Evolutionary conservation across 35 echinoderm and acorn worm genomes (phyloP).

Genomic region (Holothuria glaberrima): DNA sequence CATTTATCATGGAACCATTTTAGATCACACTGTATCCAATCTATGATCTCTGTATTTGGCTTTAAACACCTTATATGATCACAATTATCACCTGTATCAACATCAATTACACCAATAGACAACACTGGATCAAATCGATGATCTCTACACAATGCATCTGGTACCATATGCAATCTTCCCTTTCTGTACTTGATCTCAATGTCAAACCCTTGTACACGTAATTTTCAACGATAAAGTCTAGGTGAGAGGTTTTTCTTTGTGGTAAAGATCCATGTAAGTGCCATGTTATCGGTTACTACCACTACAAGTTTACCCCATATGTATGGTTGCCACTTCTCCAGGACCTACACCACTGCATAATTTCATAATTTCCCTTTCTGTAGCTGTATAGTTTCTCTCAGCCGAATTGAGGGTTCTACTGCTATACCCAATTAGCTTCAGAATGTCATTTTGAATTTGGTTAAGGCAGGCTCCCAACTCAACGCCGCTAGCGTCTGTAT

Average conservation of each 20-base stretch:
- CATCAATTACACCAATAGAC: slow-evolving; percentile 27
- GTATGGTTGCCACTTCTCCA: slow-evolving; percentile 62
- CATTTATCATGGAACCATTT: slow-evolving; percentile 34
- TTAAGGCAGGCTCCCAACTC: slow-evolving; percentile 41
- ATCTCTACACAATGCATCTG: slow-evolving; percentile 22
- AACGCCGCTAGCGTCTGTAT: slow-evolving; percentile 46
- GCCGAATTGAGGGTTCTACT: slow-evolving; percentile 38
- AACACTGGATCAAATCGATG: not conserved
- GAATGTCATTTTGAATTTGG: slow-evolving; percentile 17
- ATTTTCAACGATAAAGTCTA: slow-evolving; percentile 58
- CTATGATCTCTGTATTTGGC: not conserved
- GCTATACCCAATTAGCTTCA: slow-evolving; percentile 9
- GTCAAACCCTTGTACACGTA: slow-evolving; percentile 51
- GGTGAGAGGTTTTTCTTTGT: slow-evolving; percentile 35
- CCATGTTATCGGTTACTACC: slow-evolving; percentile 67
- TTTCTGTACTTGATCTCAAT: slow-evolving; percentile 58
- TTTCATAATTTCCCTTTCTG: slow-evolving; percentile 55
- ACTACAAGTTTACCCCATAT: slow-evolving; percentile 35
- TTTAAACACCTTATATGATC: slow-evolving; percentile 1
- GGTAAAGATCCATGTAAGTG: slow-evolving; percentile 59
- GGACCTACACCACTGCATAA: slow-evolving; percentile 62
- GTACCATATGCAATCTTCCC: slow-evolving; percentile 44
- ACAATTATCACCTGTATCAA: slow-evolving; percentile 40
- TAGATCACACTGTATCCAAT: slow-evolving; percentile 56
- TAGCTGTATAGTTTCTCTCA: slow-evolving; percentile 45